These are phyloP conservation scores for Anneissia japonica DNA, from an alignment of 35 echinoderm and acorn worm genomes.

Conservation along the genomic window DNA sequence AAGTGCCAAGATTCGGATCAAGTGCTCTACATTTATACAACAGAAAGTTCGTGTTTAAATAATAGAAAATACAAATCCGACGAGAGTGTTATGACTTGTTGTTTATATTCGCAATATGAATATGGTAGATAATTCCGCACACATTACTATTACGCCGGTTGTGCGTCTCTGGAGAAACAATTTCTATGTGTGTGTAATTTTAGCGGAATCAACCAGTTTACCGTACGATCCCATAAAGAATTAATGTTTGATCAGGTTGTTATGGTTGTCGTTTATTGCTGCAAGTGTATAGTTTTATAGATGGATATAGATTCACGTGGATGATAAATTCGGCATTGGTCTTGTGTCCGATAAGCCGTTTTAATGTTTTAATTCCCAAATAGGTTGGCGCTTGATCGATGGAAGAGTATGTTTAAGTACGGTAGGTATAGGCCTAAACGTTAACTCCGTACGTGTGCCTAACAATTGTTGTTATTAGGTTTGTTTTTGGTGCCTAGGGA, in stretches of 20 bases:
- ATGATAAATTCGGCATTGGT: background rate
- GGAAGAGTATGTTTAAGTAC: no score
- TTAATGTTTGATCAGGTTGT: no score
- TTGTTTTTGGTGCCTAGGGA: background rate
- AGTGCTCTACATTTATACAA: no score
- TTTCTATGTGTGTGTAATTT: background rate
- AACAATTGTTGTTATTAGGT: background rate
- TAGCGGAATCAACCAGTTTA: background rate
- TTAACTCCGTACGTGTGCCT: background rate
- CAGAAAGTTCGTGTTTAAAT: no score
- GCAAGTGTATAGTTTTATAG: background rate
- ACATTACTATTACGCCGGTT: background rate
- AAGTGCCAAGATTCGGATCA: no score
- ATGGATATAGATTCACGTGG: background rate
- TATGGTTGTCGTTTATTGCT: background rate
- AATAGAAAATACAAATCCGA: no score
- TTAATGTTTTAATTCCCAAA: background rate
- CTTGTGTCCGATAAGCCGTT: background rate
- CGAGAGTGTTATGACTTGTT: background rate
- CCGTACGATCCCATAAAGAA: no score
- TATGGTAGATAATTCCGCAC: background rate
- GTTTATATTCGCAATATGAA: background rate
- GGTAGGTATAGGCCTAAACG: background rate
- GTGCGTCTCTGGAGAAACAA: background rate
- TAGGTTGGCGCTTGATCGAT: background rate